phyloP scores from a whole-genome alignment of 2,888 invertebrate species.

The Aspidapion aeneum region DNA sequence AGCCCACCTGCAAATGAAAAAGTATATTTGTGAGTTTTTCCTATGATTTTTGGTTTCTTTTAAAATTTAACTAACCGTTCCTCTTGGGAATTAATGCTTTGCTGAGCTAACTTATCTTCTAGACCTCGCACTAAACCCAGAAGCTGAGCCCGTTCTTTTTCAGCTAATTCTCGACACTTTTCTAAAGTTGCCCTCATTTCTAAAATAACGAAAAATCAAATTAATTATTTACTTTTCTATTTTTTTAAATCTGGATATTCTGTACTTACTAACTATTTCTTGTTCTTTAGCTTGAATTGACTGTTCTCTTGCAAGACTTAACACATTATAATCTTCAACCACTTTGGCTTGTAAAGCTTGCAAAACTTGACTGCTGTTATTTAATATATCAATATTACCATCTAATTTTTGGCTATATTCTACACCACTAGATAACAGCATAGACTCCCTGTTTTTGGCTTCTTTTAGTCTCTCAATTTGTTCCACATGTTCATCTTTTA shows the following conservation, averaged over 20 bases:
- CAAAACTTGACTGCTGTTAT: constrained; percentile 50
- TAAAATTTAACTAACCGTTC: no score
- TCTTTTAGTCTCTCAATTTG: constrained; percentile 59
- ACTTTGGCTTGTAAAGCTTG: constrained; percentile 51
- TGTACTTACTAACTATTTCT: constrained; percentile 52
- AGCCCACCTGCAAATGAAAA: no score
- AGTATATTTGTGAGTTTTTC: no score
- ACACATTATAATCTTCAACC: constrained; percentile 47
- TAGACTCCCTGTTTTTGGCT: constrained; percentile 53
- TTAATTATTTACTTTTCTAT: no score
- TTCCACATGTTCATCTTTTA: constrained; percentile 52
- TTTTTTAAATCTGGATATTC: background rate
- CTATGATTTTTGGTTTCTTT: constrained; percentile 44
- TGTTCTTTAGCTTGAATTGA: constrained; percentile 54
- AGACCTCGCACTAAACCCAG: constrained; percentile 53
- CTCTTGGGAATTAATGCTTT: constrained; percentile 48
- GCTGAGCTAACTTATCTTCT: constrained; percentile 57
- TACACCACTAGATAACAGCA: constrained; percentile 51
- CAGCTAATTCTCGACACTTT: constrained; percentile 54
- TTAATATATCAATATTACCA: constrained; percentile 50
- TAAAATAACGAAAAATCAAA: constrained; percentile 33
- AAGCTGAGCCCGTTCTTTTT: constrained; percentile 54
- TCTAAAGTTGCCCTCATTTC: constrained; percentile 56
- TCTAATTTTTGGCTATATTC: constrained; percentile 53
- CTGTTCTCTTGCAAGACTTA: constrained; percentile 50